These are phyloP conservation scores for Drosophila dunni DNA, from an alignment of 1,140 invertebrate genomes.

Conservation along the genomic window DNA sequence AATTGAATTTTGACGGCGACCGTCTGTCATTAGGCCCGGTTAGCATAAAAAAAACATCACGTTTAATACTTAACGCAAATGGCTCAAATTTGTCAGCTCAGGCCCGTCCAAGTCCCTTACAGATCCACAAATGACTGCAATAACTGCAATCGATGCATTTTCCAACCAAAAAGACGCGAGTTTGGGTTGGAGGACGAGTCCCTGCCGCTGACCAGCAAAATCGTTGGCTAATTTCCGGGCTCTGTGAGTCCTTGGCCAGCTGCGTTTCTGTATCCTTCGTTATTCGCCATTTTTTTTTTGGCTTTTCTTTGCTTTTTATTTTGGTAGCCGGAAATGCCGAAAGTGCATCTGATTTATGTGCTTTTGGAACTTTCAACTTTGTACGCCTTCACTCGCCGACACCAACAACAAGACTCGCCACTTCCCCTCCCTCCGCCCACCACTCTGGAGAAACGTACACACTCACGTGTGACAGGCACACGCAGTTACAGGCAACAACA, in stretches of 20 bases:
- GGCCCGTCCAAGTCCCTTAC: constrained; percentile 9
- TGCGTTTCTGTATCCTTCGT: constrained; percentile 4
- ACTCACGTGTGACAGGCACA: constrained; percentile 45
- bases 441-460: constrained; percentile 12
- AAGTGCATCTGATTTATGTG: constrained; percentile 82
- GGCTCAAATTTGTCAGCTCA: constrained; percentile 63
- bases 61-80: constrained; percentile 63
- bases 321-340: constrained; percentile 67
- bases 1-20: constrained; percentile 76
- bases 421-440: neutral
- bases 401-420: neutral
- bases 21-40: constrained; percentile 65
- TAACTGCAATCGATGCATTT: constrained; percentile 67
- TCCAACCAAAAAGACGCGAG: neutral
- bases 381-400: constrained; percentile 32
- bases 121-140: constrained; percentile 69
- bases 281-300: neutral
- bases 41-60: constrained; percentile 46
- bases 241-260: constrained; percentile 45
- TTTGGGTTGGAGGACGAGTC: neutral
- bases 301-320: constrained; percentile 25
- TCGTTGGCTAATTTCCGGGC: constrained; percentile 68
- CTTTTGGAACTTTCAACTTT: constrained; percentile 75
- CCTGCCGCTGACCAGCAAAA: constrained; percentile 8
- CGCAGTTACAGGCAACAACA: constrained; percentile 48